A percentile compares a stretch with the other conserved stretches of the same genome.
phyloP scores from a whole-genome alignment of 2,113 vertebrate genomes.

The Heterocephalus glaber region DNA sequence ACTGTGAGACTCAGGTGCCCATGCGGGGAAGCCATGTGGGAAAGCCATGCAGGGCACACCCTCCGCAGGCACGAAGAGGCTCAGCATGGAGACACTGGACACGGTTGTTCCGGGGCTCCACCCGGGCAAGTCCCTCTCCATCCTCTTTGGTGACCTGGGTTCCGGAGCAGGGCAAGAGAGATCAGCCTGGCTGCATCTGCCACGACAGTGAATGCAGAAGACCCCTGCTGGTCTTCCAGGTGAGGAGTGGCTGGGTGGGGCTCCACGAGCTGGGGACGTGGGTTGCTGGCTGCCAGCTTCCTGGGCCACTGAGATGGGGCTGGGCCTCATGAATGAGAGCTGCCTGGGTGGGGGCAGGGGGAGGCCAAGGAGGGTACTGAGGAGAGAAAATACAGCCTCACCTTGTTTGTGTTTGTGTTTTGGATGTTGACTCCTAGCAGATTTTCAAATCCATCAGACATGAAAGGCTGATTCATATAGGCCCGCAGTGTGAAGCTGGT shows the following conservation, averaged over 20 bases:
- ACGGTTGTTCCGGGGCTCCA: neutral
- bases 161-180: neutral
- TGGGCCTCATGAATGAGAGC: conserved; percentile 41
- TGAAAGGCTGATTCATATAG: conserved; percentile 75
- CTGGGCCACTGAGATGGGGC: too few species aligned
- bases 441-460: conserved; percentile 76
- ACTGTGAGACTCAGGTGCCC: neutral
- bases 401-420: conserved; percentile 61
- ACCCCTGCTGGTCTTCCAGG: too few species aligned
- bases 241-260: too few species aligned
- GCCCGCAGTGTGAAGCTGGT: conserved; percentile 53
- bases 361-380: neutral
- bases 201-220: neutral
- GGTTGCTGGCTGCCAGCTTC: neutral
- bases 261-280: neutral
- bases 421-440: conserved; percentile 64
- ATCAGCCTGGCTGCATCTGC: neutral
- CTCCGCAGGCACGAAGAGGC: neutral
- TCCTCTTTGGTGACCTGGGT: neutral
- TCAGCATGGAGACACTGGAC: neutral
- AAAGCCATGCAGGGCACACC: too few species aligned
- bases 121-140: neutral
- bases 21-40: too few species aligned
- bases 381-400: conserved; percentile 42
- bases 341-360: neutral